Percentiles rank a stretch among this genome's conserved stretches.
Conservation (phyloP, 2,113 vertebrate genomes). For the Anthoscopus minutus region DNA sequence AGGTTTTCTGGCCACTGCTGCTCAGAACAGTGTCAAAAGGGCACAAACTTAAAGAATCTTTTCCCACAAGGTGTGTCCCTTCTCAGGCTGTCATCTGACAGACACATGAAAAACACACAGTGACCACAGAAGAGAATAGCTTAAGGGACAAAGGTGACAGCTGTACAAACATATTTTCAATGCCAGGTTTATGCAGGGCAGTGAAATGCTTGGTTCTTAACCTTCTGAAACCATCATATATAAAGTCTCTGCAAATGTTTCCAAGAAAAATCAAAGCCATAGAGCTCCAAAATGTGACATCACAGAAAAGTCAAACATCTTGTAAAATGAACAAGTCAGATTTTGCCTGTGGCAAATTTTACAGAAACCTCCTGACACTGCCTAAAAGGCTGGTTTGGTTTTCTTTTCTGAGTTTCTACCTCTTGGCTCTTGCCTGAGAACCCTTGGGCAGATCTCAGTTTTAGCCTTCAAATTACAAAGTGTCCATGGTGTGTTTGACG, state of each 20-base stretch:
- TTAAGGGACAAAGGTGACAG: constrained; percentile 48
- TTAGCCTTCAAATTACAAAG: constrained; percentile 67
- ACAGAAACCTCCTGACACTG: constrained; percentile 13
- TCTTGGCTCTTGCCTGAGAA: constrained; percentile 16
- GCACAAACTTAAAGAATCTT: constrained; percentile 39
- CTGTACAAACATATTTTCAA: constrained; percentile 35
- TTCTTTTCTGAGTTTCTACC: constrained; percentile 14
- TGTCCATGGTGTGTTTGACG: constrained; percentile 13
- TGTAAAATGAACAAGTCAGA: not conserved
- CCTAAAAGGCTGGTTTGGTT: not conserved
- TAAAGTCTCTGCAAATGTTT: not conserved
- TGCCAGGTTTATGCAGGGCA: constrained; percentile 36
- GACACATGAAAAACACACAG: constrained; percentile 10
- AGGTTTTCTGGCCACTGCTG: not conserved
- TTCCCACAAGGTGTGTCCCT: constrained; percentile 56
- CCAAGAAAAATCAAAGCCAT: not conserved
- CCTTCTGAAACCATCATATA: not conserved
- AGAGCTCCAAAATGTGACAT: not conserved
- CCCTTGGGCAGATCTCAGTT: constrained; percentile 42
- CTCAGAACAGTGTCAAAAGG: constrained; percentile 10
- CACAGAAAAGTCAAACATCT: not conserved
- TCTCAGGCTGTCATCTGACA: not conserved
- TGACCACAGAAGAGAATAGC: constrained; percentile 42
- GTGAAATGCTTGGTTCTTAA: not conserved
- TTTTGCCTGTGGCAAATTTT: constrained; percentile 7